Base-by-base conservation (phyloP, 1,140 invertebrate species). In the Zaprionus ghesquierei region DNA sequence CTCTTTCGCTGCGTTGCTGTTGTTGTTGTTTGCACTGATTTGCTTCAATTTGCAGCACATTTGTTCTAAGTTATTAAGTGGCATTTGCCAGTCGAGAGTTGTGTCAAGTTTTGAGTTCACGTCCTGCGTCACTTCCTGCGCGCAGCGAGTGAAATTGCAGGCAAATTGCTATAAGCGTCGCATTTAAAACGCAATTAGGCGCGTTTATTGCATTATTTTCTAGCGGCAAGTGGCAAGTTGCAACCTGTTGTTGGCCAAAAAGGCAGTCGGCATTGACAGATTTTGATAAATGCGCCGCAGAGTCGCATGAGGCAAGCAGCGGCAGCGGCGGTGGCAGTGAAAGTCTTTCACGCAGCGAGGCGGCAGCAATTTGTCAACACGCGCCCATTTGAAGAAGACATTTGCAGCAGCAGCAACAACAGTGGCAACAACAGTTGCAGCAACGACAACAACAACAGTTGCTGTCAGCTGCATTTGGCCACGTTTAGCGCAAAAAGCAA, bases 211-310 rank as follows among this genome's bases (percentile, higher is more conserved):
- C 76, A 18, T 46, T 46, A 61, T 62, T 71, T 75, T 69, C n/a
- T n/a, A n/a, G 60, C 59, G 18, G 27, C 61, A 41, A 9, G 35
- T 60, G 50, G 58, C 38, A 58, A 68, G 59, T 81, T 68, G 68
- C 68, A 58, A 41, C 35, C 35, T 22, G 41, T 22, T 46, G 41
- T 22, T 22, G 64, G 70, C 31, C 20, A 29, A 84, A 82, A 68
- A 71, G 75, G 71, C 59, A 69, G 65, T 75, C 61, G 81, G 13
- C 29, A 72, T 82, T 87, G 82, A 86, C 82, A 86, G 82, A 86
- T 86, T 86, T 87, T 86, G 82, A 86, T 86, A 87, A 87, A 86
- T 86, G 82, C 58, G n/a, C 35, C 49, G 29, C 35, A 41, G n/a
- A 41, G 54, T 55, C 61, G 25, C 41, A 49, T 53, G 31, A 18